These are phyloP conservation scores for Aricia artaxerxes DNA, from an alignment of 2,888 invertebrate genomes.

Conservation along the genomic window DNA sequence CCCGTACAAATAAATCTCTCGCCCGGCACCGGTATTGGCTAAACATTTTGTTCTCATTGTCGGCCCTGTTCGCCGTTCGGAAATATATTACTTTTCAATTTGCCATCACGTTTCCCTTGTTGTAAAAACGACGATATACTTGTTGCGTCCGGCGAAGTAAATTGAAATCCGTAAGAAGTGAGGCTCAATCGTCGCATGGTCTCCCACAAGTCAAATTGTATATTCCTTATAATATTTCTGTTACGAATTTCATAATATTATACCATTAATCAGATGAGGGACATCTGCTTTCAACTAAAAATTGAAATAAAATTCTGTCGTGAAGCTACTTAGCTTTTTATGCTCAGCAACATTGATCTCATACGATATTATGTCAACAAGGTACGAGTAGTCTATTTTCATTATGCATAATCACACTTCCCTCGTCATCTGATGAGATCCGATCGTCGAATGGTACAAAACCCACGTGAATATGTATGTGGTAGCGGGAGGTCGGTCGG, in stretches of 20 bases:
- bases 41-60: constrained; percentile 25
- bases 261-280: too few species aligned
- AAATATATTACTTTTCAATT: constrained; percentile 30
- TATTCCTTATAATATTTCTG: neutral
- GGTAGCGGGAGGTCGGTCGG: constrained; percentile 1
- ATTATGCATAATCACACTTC: neutral
- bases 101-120: constrained; percentile 17
- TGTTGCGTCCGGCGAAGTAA: neutral
- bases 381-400: neutral
- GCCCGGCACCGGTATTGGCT: constrained; percentile 25
- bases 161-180: neutral
- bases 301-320: too few species aligned
- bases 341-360: neutral
- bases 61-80: neutral
- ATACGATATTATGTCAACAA: neutral
- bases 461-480: constrained; percentile 13
- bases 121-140: constrained; percentile 9
- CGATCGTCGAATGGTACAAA: neutral
- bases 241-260: too few species aligned
- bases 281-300: too few species aligned
- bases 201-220: neutral
- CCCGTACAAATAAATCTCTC: constrained; percentile 26
- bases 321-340: too few species aligned
- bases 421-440: neutral
- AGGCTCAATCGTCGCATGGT: neutral